Evolutionary conservation across 2,113 vertebrate species (phyloP).

Genomic region (Saimiri boliviensis): DNA sequence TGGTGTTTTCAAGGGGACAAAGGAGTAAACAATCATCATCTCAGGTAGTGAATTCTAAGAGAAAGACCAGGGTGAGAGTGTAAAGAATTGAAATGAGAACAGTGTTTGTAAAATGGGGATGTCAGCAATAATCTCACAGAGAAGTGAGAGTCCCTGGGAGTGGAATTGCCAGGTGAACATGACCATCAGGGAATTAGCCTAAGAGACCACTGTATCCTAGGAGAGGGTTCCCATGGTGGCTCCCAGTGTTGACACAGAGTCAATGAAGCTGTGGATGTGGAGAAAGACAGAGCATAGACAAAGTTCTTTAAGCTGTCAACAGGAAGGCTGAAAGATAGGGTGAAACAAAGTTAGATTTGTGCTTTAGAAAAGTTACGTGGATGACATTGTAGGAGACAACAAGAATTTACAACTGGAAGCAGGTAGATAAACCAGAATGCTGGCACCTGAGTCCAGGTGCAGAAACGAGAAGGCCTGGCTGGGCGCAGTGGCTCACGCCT

Average conservation of each 20-base stretch:
- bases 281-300: neutral
- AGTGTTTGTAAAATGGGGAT: no score
- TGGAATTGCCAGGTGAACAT: neutral
- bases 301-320: neutral
- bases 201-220: rapidly evolving
- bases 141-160: neutral
- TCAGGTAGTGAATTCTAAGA: neutral
- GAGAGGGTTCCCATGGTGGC: neutral
- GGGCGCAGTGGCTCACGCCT: no score
- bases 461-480: neutral
- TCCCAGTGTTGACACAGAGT: rapidly evolving
- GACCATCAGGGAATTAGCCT: neutral
- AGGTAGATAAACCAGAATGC: neutral
- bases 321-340: no score
- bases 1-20: neutral
- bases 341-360: neutral
- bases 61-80: neutral
- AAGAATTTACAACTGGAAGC: neutral
- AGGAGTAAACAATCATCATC: neutral
- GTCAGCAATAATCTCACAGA: neutral
- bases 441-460: neutral
- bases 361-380: neutral
- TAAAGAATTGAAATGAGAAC: neutral
- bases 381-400: neutral
- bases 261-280: neutral